Base-by-base conservation (phyloP, 1,140 invertebrate species). In the Drosophila sproati region DNA sequence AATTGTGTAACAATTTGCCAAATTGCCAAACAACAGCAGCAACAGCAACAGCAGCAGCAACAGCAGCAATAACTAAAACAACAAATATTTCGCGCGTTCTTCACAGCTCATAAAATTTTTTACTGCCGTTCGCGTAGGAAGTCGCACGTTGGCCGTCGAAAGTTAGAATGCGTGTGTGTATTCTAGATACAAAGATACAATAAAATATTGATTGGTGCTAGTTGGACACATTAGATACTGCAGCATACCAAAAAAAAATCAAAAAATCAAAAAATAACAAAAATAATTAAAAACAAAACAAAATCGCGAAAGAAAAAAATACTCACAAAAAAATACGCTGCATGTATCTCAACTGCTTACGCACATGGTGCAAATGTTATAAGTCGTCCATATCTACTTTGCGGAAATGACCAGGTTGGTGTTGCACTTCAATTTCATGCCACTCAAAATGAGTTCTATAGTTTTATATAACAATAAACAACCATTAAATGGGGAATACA, bases 361-460 rank as follows among this genome's bases (percentile, higher is more conserved):
- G 71, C 43, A 43, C 77, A 34, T 34, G 47, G 70, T 80, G 83
- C 83, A 75, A 88, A 89, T 89, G 85, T 78, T 83, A 50, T 87
- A 89, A 69, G 70, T 31, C 29, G 63, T 52, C 28, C 39, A 55
- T 34, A 34, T 29, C 34, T 72, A 37, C 51, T 70, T 89, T 83
- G 62, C 72, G 86, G 86, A 89, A 81, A 89, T 89, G 85, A 89
- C 85, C 79, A 89, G 85, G 85, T 89, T 85, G 62, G 85, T 77
- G 45, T 73, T 80, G 35, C 12, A 29, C 54, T 20, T 52, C 4
- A 34, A 52, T n/a, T 54, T 2, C 6, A 20, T 34, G 10, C 4
- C 47, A 48, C 5, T 35, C 31, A 2, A 5, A 43, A n/a, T 43
- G 39, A n/a, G 2, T 20, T 39, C 3, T 39, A 10, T 8, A 8